Evolutionary conservation across 2,113 vertebrate species (phyloP), one percentile per base, ranked within the genome.

Genomic region (Spea bombifrons): DNA sequence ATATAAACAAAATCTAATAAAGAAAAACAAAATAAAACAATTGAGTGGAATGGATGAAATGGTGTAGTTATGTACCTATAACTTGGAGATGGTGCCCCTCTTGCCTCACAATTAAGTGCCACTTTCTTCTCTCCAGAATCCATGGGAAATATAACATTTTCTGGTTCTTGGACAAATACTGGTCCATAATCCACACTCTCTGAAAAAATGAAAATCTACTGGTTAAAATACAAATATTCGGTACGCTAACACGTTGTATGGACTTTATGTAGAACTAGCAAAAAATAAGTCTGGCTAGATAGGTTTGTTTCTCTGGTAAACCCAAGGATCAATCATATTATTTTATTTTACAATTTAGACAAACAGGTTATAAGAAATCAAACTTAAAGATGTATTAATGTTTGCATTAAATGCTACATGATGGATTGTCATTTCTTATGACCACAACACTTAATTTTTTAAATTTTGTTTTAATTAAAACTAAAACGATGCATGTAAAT

Each of bases 41-140:
- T 52, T 52, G 6, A 3, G 1, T 5, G 13, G 9, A 61, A 63
- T 64, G 66, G 80, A 64, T 71, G 17, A 81, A 43, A 82, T 76
- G 69, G 3, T 0, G 43, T 49, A 13, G n/a, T 9, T 3, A 73
- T 74, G 30, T 89, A 98, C 97, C 96, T 99, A 93, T 96, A 97
- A 1, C 85, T 90, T 30, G 96, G 93, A 66, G 84, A 70, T 16
- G 97, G 97, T 73, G 94, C 94, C 81, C 92, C 93, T 82, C 85
- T 92, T 7, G 94, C 96, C 87, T 97, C 93, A 84, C 97, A 99
- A 83, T 89, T 94, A 86, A 99, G 81, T 64, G 94, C 88, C 67
- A 97, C 90, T 88, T 95, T 98, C 91, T 94, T 97, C 84, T 98
- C 94, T n/a, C 94, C 92, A 3, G 94, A 94, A 82, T 96, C 94